phyloP scores from a whole-genome alignment of 2,113 vertebrate genomes.

The Elaphurus davidianus region DNA sequence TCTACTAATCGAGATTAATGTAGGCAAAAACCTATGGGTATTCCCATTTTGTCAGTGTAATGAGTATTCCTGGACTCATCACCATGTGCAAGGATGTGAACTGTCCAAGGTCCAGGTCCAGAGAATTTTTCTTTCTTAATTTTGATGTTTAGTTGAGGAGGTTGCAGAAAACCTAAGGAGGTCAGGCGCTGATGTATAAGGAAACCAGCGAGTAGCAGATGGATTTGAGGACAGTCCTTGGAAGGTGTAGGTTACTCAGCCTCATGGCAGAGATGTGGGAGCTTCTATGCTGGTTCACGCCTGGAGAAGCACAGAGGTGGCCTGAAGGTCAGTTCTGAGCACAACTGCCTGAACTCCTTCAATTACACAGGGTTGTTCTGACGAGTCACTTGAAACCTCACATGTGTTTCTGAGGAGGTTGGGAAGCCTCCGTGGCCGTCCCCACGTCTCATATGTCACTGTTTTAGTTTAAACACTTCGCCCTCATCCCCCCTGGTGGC shows the following conservation, averaged over 20 bases:
- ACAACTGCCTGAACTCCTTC: too few relatives aligned
- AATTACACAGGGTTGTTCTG: too few relatives aligned
- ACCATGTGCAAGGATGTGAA: background rate
- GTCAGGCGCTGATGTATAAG: background rate
- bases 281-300: fast-evolving
- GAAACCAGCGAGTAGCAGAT: fast-evolving
- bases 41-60: background rate
- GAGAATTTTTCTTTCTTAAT: background rate
- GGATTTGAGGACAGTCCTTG: too few relatives aligned
- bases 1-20: background rate
- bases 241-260: background rate
- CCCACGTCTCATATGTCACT: background rate
- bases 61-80: background rate
- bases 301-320: background rate
- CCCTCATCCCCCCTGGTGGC: background rate
- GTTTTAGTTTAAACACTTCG: background rate
- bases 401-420: background rate
- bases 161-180: background rate
- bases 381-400: background rate
- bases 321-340: too few relatives aligned
- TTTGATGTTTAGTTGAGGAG: background rate
- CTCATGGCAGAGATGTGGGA: too few relatives aligned
- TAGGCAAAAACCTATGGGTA: background rate
- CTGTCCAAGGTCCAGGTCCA: background rate
- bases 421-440: background rate